Evolutionary conservation across 2,797 vertebrate genomes (phyloP).

Genomic region (Microcaecilia unicolor): DNA sequence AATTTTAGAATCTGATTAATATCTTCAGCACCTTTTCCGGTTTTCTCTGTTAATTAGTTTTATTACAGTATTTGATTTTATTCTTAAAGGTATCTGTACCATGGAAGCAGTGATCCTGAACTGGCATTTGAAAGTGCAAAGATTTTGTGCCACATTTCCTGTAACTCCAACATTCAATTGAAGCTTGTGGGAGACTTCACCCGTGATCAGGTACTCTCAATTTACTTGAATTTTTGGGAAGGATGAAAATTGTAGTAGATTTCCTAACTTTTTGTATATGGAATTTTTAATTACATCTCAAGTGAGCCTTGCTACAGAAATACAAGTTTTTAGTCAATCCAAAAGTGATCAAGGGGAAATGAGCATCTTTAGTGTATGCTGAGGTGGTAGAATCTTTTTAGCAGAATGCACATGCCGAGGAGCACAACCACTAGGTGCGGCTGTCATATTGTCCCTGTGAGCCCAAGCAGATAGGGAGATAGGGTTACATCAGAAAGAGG

Average conservation of each 20-base stretch:
- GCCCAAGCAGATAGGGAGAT: too few species aligned
- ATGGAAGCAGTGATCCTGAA: constrained; percentile 84
- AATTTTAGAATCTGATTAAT: too few species aligned
- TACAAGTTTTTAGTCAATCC: too few species aligned
- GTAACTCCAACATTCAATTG: constrained; percentile 87
- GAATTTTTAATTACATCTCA: too few species aligned
- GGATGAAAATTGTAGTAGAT: background rate
- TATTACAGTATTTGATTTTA: constrained; percentile 1
- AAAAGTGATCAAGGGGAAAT: too few species aligned
- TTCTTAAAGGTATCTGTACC: constrained; percentile 79
- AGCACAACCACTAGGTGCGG: too few species aligned
- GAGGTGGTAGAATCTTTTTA: too few species aligned
- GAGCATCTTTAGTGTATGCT: too few species aligned
- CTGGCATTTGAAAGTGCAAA: constrained; percentile 91
- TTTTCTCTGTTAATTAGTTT: constrained; percentile 2
- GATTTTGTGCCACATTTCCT: constrained; percentile 86
- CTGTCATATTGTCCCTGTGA: too few species aligned
- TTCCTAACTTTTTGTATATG: background rate
- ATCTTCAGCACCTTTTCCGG: background rate
- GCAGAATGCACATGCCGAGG: too few species aligned
- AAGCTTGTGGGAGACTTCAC: constrained; percentile 94
- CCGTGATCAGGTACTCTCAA: constrained; percentile 75
- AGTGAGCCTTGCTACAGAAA: too few species aligned
- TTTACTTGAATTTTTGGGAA: constrained; percentile 2
- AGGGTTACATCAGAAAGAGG: too few species aligned